Evolutionary conservation across 1,140 invertebrate species (phyloP), one percentile per base, ranked within the genome.

Genomic region (Grapholita molesta): DNA sequence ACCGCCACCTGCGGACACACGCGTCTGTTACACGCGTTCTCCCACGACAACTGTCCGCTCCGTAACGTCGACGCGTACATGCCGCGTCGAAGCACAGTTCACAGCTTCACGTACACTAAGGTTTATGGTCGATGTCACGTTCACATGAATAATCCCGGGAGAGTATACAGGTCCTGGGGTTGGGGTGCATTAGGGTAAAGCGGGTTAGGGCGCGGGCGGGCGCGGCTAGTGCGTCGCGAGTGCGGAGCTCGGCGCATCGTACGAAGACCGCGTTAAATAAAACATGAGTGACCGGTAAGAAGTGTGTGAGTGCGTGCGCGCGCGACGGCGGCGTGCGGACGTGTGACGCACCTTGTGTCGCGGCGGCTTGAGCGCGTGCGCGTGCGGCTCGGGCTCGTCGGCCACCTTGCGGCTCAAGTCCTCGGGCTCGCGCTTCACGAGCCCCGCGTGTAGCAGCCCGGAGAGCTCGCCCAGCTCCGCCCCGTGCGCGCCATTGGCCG

Each of bases 391-490:
- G 79, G 86, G 84, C 86, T 89, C 86, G 79, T 89, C 89, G 87
- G 83, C 85, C 84, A 92, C 91, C 88, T 92, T 92, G 84, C 91
- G 90, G 90, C 90, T 92, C 69, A 92, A 90, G 80, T 92, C 91
- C 84, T 92, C 91, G 79, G 91, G 91, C 85, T 92, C 91, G 85
- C 91, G 89, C 87, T 92, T 92, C 85, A 92, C 91, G 82, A 91
- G 87, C 74, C 91, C 91, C 83, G 90, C 90, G 88, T 92, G 90
- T 42, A 92, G 88, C 81, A 92, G 85, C 65, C 90, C 90, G 77
- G 91, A 90, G 74, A 92, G 89, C 79, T 92, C 91, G 82, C 87
- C 85, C 80, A 92, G 89, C 92, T 92, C 92, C 92, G 90, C 92
- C 91, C 91, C 91, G 85, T 90, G 89, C 80, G 84, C 89, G 84